phyloP scores from a whole-genome alignment of 2,888 invertebrate species.

The Clistopyga incitator region DNA sequence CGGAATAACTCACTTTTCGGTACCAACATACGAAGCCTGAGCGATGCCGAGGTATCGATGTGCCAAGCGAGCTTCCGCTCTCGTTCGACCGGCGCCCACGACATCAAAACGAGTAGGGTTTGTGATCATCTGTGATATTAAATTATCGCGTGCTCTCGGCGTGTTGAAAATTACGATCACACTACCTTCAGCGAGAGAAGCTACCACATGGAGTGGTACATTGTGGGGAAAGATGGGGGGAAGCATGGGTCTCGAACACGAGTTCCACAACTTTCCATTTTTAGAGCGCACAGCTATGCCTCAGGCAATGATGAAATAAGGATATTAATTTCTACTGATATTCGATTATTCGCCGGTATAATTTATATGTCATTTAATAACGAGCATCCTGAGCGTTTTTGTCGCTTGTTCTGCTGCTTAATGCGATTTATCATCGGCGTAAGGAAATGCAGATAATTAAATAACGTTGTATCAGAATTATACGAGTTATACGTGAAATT shows the following conservation, averaged over 20 bases:
- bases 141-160: too few species aligned
- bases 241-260: neutral
- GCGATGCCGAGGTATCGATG: too few species aligned
- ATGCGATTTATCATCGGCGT: neutral
- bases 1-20: too few species aligned
- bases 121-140: too few species aligned
- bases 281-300: neutral
- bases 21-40: too few species aligned
- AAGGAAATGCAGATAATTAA: neutral
- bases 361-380: slow-evolving; percentile 11
- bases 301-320: neutral
- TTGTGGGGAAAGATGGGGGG: neutral
- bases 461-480: neutral
- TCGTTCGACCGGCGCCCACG: too few species aligned
- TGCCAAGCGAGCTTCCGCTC: too few species aligned
- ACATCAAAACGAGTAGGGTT: too few species aligned
- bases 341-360: slow-evolving; percentile 4
- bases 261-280: neutral
- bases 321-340: neutral
- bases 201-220: neutral
- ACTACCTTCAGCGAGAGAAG: slow-evolving; percentile 27
- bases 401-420: neutral
- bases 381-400: neutral
- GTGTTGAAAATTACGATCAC: too few species aligned
- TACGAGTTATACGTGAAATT: neutral